Evolutionary conservation across 2,888 invertebrate genomes (phyloP).

Genomic region (Diadegma fenestrale): DNA sequence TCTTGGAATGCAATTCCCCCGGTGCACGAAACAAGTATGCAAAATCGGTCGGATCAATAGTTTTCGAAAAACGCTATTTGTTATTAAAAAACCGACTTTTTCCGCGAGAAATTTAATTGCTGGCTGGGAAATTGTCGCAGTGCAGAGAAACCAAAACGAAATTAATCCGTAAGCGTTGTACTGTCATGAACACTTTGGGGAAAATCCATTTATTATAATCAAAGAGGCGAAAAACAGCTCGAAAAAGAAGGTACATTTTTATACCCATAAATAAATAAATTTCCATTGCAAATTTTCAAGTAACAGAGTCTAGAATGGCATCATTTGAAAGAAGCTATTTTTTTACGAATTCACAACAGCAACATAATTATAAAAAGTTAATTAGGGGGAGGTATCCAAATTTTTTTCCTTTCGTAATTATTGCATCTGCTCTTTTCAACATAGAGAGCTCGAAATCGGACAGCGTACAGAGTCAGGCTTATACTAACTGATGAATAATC

Average conservation of each 20-base stretch:
- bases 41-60: too few species aligned
- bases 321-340: conserved; percentile 5
- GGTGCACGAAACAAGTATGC: neutral
- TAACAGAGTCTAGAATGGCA: conserved; percentile 25
- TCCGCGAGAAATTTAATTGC: neutral
- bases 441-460: neutral
- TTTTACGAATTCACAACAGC: neutral
- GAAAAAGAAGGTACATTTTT: conserved; percentile 21
- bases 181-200: conserved; percentile 15
- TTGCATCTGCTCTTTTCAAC: conserved; percentile 1
- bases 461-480: neutral
- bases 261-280: conserved; percentile 9
- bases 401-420: neutral
- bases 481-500: too few species aligned
- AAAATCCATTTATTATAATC: conserved; percentile 9
- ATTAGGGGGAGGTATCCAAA: neutral
- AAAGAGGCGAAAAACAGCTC: conserved; percentile 1
- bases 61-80: conserved; percentile 1
- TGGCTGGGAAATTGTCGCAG: neutral
- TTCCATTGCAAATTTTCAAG: neutral
- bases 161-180: conserved; percentile 2
- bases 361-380: neutral
- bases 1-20: neutral
- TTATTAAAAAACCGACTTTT: conserved; percentile 13
- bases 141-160: neutral